Evolutionary conservation across 2,888 invertebrate species (phyloP).

Genomic region (Plusia festucae): DNA sequence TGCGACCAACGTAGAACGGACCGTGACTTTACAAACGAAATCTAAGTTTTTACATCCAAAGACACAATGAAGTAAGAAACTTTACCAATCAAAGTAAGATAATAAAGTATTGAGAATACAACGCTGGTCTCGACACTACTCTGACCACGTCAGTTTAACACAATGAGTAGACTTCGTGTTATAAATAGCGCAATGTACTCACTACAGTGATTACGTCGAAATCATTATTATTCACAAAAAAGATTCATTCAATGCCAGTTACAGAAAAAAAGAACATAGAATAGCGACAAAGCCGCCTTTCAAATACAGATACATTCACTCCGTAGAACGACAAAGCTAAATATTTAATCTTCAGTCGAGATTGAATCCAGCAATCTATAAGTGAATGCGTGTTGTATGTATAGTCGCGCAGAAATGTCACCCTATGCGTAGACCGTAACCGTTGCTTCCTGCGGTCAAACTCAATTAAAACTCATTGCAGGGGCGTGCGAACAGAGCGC

Average conservation of each 20-base stretch:
- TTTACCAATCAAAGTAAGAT: conserved; percentile 39
- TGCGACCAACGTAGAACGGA: conserved; percentile 46
- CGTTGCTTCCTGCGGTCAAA: conserved; percentile 81
- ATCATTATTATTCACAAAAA: conserved; percentile 20
- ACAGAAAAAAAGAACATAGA: conserved; percentile 20
- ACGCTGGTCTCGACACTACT: conserved; percentile 14
- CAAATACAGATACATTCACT: conserved; percentile 38
- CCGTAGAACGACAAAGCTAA: neutral
- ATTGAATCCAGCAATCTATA: conserved; percentile 11
- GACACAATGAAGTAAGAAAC: conserved; percentile 58
- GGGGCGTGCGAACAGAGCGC: conserved; percentile 84
- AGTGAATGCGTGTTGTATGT: conserved; percentile 1
- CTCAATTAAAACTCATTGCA: conserved; percentile 87
- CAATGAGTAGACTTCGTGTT: conserved; percentile 34
- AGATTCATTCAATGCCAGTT: conserved; percentile 21
- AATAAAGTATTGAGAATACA: conserved; percentile 21
- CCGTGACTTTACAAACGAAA: conserved; percentile 58
- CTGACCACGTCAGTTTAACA: conserved; percentile 26
- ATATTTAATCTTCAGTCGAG: neutral
- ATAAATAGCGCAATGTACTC: conserved; percentile 29
- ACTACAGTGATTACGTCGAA: conserved; percentile 26
- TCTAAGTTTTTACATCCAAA: conserved; percentile 60
- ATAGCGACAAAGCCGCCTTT: conserved; percentile 29
- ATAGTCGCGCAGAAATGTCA: conserved; percentile 67
- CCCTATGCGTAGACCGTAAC: conserved; percentile 78